These are phyloP conservation scores for Platerodrilus igneus DNA, from an alignment of 2,888 invertebrate genomes.

Conservation along the genomic window DNA sequence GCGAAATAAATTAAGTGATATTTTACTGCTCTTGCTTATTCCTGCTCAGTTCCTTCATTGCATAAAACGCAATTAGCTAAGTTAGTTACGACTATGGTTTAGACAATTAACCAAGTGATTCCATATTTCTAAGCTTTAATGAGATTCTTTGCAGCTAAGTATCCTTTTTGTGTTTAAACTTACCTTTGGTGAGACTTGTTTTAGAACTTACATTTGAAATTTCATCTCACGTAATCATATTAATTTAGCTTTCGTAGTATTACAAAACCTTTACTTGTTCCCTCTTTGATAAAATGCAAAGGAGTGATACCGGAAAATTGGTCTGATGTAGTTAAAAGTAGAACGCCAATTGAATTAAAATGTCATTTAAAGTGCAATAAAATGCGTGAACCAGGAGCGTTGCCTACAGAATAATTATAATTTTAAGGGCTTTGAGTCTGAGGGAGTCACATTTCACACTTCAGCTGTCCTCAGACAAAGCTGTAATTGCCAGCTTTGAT, in stretches of 20 bases:
- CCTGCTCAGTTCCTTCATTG: slow-evolving; percentile 14
- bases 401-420: slow-evolving; percentile 29
- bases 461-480: slow-evolving; percentile 36
- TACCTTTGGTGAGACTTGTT: slow-evolving; percentile 10
- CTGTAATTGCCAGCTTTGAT: slow-evolving; percentile 39
- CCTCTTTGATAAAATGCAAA: too few species aligned
- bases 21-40: slow-evolving; percentile 13
- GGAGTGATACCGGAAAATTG: too few species aligned
- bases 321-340: too few species aligned
- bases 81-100: slow-evolving; percentile 12
- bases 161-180: slow-evolving; percentile 9
- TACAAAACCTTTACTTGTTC: too few species aligned
- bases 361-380: slow-evolving; percentile 19
- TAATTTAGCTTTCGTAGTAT: too few species aligned
- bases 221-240: too few species aligned
- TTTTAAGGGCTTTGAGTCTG: slow-evolving; percentile 35
- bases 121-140: slow-evolving; percentile 14
- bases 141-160: slow-evolving; percentile 9
- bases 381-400: slow-evolving; percentile 17
- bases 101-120: slow-evolving; percentile 14
- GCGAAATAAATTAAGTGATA: too few species aligned
- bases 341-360: slow-evolving; percentile 21
- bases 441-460: slow-evolving; percentile 38
- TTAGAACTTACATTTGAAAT: slow-evolving; percentile 6
- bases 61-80: slow-evolving; percentile 15